Evolutionary conservation across 1,140 invertebrate genomes (phyloP).

Genomic region (Odontomachus brunneus): DNA sequence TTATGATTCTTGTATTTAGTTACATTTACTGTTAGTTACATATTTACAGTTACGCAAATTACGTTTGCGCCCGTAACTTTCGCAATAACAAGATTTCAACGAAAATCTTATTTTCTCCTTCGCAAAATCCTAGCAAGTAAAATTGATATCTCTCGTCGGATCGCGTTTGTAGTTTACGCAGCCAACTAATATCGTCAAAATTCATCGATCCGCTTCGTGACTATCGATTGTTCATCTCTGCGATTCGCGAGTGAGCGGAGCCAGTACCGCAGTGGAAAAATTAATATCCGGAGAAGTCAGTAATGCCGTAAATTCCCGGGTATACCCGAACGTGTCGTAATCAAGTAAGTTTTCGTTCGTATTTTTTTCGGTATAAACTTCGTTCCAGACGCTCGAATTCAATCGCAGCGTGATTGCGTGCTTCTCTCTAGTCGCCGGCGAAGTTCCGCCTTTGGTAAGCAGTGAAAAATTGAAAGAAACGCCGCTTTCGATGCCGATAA

Average conservation of each 20-base stretch:
- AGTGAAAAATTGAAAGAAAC: conserved; percentile 19
- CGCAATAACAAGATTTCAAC: neutral
- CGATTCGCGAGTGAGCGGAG: neutral
- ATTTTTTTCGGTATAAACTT: conserved; percentile 47
- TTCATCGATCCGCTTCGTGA: neutral
- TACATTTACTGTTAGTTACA: too few species aligned
- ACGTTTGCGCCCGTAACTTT: conserved; percentile 4
- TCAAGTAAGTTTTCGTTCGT: conserved; percentile 44
- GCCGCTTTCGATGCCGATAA: neutral
- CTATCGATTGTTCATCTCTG: neutral
- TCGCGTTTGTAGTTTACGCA: neutral
- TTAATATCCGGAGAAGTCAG: conserved; percentile 19
- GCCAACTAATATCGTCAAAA: neutral
- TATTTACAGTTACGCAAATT: neutral
- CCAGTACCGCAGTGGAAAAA: conserved; percentile 15
- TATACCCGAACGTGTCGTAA: conserved; percentile 10
- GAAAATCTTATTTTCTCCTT: neutral
- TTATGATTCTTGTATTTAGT: neutral
- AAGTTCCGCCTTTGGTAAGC: conserved; percentile 12
- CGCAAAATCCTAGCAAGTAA: neutral
- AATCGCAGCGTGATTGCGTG: conserved; percentile 33
- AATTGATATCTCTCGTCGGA: neutral
- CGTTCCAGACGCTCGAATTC: conserved; percentile 13
- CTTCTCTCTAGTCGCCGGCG: neutral
- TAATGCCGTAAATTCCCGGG: conserved; percentile 25